These are phyloP conservation scores for Lucilia cuprina DNA, from an alignment of 1,140 invertebrate genomes.

Conservation along the genomic window DNA sequence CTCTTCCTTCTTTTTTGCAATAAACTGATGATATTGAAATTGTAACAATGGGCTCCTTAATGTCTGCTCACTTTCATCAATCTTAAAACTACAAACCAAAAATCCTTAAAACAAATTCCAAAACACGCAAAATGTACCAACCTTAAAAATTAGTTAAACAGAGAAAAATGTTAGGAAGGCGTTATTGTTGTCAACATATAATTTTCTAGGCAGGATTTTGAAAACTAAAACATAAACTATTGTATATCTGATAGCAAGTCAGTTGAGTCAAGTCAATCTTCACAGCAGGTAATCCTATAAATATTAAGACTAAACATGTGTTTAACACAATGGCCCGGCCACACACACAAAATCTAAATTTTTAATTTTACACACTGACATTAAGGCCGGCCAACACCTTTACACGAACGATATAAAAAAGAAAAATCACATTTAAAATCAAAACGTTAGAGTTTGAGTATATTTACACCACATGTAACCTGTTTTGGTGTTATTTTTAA, in stretches of 20 bases:
- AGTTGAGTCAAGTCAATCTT: neutral
- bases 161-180: neutral
- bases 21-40: neutral
- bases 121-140: neutral
- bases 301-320: constrained; percentile 26
- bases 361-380: neutral
- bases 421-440: neutral
- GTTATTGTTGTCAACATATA: constrained; percentile 12
- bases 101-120: neutral
- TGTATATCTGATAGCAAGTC: neutral
- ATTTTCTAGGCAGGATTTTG: neutral
- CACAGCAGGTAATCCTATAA: constrained; percentile 7
- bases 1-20: neutral
- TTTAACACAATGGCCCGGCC: neutral
- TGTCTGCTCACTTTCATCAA: constrained; percentile 14
- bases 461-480: neutral
- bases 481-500: neutral
- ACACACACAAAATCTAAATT: neutral
- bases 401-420: neutral
- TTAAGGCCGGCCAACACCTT: neutral
- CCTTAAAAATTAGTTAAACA: neutral
- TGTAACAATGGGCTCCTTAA: neutral
- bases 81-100: neutral
- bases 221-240: neutral
- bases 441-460: neutral